Conservation (phyloP, 2,797 vertebrate species). For the Rhodeus uyekii region DNA sequence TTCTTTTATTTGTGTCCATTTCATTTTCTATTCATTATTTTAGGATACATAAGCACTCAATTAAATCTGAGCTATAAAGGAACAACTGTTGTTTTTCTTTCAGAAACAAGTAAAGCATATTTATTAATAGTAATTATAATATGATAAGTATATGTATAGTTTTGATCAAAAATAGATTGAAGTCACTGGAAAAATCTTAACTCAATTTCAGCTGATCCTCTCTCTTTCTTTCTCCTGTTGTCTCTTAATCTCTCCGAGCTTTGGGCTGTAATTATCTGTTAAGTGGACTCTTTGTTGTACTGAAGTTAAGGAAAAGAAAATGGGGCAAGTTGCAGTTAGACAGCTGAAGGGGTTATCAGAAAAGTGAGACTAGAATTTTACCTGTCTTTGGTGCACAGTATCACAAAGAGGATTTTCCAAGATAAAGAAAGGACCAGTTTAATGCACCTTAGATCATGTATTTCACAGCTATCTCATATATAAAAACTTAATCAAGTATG, state of each 20-base stretch:
- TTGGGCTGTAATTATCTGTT: conserved; percentile 37
- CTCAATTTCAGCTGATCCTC: conserved; percentile 11
- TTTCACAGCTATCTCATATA: neutral
- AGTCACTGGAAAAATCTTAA: neutral
- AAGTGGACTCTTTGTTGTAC: conserved; percentile 19
- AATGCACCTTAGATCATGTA: neutral
- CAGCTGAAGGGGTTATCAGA: conserved; percentile 17
- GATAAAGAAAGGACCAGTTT: neutral
- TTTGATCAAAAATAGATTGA: neutral
- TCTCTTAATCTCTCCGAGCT: conserved; percentile 9
- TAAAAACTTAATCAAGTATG: neutral
- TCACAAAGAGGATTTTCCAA: neutral
- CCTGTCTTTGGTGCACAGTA: conserved; percentile 10
- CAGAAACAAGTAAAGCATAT: neutral
- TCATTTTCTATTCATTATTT: neutral
- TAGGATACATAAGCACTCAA: neutral
- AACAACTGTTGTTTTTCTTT: neutral
- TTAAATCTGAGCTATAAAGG: neutral
- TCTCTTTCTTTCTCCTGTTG: conserved; percentile 17
- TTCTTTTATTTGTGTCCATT: neutral
- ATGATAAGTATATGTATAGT: neutral
- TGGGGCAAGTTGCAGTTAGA: conserved; percentile 12
- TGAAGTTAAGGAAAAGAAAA: conserved; percentile 24
- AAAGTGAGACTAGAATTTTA: conserved; percentile 26
- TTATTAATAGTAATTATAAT: neutral